Conservation (phyloP, 2,888 invertebrate species). For the Zootermopsis nevadensis region DNA sequence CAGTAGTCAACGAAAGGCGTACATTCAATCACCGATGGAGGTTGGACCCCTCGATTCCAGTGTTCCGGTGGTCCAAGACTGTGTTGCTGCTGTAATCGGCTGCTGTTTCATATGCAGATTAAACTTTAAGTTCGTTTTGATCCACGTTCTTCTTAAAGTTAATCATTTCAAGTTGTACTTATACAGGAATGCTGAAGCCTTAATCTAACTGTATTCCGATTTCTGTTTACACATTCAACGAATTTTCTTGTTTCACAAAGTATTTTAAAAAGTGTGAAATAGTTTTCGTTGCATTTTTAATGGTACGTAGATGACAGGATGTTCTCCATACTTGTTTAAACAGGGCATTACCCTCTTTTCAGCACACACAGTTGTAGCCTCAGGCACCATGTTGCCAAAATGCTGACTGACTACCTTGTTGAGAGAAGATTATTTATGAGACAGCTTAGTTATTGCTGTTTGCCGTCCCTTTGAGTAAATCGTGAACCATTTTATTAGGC, state of each 20-base stretch:
- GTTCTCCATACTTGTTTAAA: neutral
- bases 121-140: too few species aligned
- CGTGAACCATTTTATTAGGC: slow-evolving; percentile 22
- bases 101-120: too few species aligned
- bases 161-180: too few species aligned
- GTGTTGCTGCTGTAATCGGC: too few species aligned
- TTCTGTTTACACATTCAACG: neutral
- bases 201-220: neutral
- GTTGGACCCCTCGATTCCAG: too few species aligned
- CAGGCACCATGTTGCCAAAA: slow-evolving; percentile 22
- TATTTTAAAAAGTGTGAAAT: neutral
- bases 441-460: slow-evolving; percentile 39
- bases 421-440: slow-evolving; percentile 44
- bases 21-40: too few species aligned
- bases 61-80: too few species aligned
- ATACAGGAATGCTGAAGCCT: too few species aligned
- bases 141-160: too few species aligned
- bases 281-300: slow-evolving; percentile 21
- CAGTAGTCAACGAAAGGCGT: too few species aligned
- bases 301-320: neutral
- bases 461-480: slow-evolving; percentile 6
- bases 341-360: slow-evolving; percentile 24
- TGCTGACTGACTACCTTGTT: slow-evolving; percentile 42
- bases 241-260: neutral
- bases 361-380: slow-evolving; percentile 3